Percentiles rank a stretch among this genome's conserved stretches.
These are phyloP conservation scores for Hemibagrus guttatus DNA, from an alignment of 2,797 vertebrate species.

Conservation along the genomic window DNA sequence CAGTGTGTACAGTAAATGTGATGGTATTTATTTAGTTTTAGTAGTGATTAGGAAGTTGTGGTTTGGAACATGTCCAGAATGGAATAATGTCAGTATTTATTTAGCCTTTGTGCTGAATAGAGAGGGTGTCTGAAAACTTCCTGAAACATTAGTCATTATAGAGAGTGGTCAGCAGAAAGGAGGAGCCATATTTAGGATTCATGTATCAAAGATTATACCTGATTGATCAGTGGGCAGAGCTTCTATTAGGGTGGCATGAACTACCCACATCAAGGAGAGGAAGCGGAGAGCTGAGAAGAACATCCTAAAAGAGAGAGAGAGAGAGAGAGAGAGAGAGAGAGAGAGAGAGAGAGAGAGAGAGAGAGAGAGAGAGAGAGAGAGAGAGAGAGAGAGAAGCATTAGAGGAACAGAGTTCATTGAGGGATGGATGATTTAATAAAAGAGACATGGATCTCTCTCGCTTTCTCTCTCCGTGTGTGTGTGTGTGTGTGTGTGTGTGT, in stretches of 20 bases:
- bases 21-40: neutral
- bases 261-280: slow-evolving; percentile 27
- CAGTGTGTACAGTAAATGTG: neutral
- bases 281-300: slow-evolving; percentile 30
- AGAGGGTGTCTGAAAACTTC: neutral
- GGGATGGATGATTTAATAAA: slow-evolving; percentile 38
- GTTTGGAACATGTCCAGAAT: neutral
- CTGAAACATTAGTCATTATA: neutral
- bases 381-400: slow-evolving; percentile 14
- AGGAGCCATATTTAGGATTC: neutral
- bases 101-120: neutral
- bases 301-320: slow-evolving; percentile 24
- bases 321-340: no score
- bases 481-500: neutral
- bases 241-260: slow-evolving; percentile 1
- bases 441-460: neutral
- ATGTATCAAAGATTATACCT: slow-evolving; percentile 45
- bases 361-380: slow-evolving; percentile 13
- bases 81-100: neutral
- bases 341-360: neutral
- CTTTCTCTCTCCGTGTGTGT: neutral
- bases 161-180: neutral
- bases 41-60: neutral
- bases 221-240: slow-evolving; percentile 36
- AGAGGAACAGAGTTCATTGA: slow-evolving; percentile 5